Evolutionary conservation across 2,797 vertebrate genomes (phyloP).

Genomic region (Crypturellus tataupa): DNA sequence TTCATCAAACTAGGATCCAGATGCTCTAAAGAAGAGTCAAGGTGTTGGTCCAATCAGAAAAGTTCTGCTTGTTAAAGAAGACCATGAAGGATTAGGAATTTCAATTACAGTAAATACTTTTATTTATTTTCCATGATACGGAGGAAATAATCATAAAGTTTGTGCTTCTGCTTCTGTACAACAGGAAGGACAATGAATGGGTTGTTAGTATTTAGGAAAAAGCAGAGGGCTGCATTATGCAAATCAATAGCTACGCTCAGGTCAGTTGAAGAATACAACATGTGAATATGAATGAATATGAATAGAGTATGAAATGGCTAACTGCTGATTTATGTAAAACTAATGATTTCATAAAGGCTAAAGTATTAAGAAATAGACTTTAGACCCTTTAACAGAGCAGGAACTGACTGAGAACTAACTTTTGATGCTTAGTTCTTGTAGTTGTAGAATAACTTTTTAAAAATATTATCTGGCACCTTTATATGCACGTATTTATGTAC

Average conservation of each 20-base stretch:
- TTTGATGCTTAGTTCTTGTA: neutral
- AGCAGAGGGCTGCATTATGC: no score
- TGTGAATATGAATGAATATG: neutral
- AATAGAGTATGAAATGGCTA: neutral
- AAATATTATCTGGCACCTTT: neutral
- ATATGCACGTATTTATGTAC: neutral
- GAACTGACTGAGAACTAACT: neutral
- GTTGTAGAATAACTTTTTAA: neutral
- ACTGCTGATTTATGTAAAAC: neutral
- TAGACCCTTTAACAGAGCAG: neutral
- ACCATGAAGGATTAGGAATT: slow-evolving; percentile 97
- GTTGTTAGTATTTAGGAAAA: neutral
- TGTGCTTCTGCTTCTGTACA: neutral
- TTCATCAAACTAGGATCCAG: slow-evolving; percentile 87
- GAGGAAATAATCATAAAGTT: neutral
- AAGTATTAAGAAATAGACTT: neutral
- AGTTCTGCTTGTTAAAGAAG: slow-evolving; percentile 94
- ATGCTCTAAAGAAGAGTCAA: slow-evolving; percentile 96
- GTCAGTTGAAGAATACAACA: neutral
- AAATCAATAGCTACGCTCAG: neutral
- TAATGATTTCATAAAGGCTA: neutral
- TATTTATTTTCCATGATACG: neutral
- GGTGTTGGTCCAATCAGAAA: slow-evolving; percentile 98
- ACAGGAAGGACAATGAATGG: neutral
- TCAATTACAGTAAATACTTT: slow-evolving; percentile 92